phyloP scores from a whole-genome alignment of 2,113 vertebrate species.

The Brachyhypopomus gauderio region DNA sequence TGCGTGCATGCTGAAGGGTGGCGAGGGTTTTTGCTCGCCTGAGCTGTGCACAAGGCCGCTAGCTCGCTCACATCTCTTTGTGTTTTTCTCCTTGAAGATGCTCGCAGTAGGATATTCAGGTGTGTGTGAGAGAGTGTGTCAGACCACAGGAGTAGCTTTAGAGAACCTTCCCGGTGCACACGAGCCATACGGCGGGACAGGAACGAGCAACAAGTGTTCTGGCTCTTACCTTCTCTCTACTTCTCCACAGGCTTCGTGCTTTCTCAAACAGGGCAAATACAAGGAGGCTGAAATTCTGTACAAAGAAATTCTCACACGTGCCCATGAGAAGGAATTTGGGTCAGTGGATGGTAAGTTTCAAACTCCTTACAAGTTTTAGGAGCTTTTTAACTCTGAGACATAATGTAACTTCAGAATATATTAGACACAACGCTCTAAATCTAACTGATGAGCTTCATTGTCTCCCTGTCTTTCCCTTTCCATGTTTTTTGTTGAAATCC shows the following conservation, averaged over 20 bases:
- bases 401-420: background rate
- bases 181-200: background rate
- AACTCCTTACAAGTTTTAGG: background rate
- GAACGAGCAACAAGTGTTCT: background rate
- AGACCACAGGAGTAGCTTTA: background rate
- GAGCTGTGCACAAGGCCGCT: background rate
- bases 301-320: conserved; percentile 97
- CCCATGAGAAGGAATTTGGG: conserved; percentile 97
- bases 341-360: conserved; percentile 90
- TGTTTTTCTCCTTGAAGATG: background rate
- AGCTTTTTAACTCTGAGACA: background rate
- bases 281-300: conserved; percentile 94
- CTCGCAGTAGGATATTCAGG: background rate
- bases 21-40: too few species aligned
- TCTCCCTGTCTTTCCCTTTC: conserved; percentile 15
- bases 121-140: conserved; percentile 5
- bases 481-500: conserved; percentile 16
- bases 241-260: conserved; percentile 89
- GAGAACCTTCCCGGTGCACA: background rate
- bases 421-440: background rate
- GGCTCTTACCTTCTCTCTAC: background rate
- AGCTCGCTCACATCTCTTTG: background rate
- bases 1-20: background rate
- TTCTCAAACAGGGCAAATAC: conserved; percentile 96
- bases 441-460: background rate